Evolutionary conservation across 92 coral and sea anemone genomes (phyloP).

Genomic region (Porites divaricata): DNA sequence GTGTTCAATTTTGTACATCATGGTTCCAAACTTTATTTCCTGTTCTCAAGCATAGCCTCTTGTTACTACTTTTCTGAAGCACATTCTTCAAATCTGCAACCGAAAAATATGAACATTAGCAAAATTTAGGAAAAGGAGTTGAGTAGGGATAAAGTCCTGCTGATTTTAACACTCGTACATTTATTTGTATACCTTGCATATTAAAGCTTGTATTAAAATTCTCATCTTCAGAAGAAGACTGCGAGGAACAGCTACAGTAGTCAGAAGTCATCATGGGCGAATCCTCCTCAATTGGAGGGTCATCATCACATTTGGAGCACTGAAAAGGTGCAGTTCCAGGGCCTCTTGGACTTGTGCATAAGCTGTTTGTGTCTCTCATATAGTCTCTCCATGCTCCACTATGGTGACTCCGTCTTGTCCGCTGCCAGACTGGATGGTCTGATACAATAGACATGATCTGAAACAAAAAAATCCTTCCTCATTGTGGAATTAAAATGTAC

Average conservation of each 20-base stretch:
- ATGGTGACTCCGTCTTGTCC: conserved; percentile 87
- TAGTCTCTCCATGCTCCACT: conserved; percentile 97
- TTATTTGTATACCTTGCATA: conserved; percentile 45
- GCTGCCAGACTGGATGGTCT: conserved; percentile 95
- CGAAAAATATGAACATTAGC: neutral
- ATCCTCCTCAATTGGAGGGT: conserved; percentile 32
- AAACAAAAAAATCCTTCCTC: neutral
- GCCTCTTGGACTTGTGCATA: conserved; percentile 86
- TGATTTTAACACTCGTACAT: neutral
- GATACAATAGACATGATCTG: conserved; percentile 96
- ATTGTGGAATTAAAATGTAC: no score
- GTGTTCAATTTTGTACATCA: neutral
- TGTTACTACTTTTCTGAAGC: conserved; percentile 34
- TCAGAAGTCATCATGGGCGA: conserved; percentile 84
- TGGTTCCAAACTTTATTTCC: neutral
- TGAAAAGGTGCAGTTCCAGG: conserved; percentile 92
- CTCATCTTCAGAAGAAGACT: conserved; percentile 68
- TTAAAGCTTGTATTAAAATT: conserved; percentile 52
- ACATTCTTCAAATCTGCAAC: conserved; percentile 33
- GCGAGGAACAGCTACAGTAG: conserved; percentile 79
- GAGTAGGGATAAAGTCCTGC: neutral
- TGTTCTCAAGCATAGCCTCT: conserved; percentile 12
- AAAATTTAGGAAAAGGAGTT: neutral
- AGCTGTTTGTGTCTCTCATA: conserved; percentile 52
- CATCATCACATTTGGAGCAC: conserved; percentile 81